Evolutionary conservation across 2,888 invertebrate species (phyloP), one percentile per base, ranked within the genome.

Genomic region (Hyppa rectilinea): DNA sequence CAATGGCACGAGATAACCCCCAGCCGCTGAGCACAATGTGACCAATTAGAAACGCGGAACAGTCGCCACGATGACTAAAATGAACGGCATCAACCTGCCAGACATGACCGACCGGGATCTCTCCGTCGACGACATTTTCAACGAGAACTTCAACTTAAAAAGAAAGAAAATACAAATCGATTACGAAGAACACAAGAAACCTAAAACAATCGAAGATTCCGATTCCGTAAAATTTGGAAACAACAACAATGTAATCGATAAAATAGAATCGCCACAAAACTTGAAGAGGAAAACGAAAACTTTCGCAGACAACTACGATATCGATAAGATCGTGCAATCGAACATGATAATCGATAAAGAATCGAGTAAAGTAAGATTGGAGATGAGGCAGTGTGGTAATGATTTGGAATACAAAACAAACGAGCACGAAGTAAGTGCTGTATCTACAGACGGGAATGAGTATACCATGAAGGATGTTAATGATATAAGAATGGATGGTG

Each of bases 1-100:
- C 95, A 95, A 95, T 95, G 90, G 92, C 87, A 80, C 81, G 69
- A 89, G 92, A 93, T 94, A 93, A 92, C 93, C 92, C 88, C 91
- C 89, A 80, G 87, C 84, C 80, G 87, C 72, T 87, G 81, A 81
- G 85, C 85, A 93, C 95, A 94, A 95, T 95, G 93, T 92, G 91
- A 94, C 91, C 94, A 95, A 95, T 95, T 95, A 95, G 92, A 91
- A 88, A 78, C 81, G 79, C 80, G 81, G 80, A 78, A 80, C 75
- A 81, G 72, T 85, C 79, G 87, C 88, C 85, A 91, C 87, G 84
- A 95, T 95, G 94, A 95, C 95, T 86, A 95, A 94, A 91, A 94
- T 93, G 88, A 93, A 92, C 89, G 93, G 90, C 81, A 85, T 89
- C 78, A 90, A 89, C 88, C 85, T 92, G 81, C 90, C 90, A 66